phyloP scores from a whole-genome alignment of 2,113 vertebrate species.

The Neolamprologus kungweensis region DNA sequence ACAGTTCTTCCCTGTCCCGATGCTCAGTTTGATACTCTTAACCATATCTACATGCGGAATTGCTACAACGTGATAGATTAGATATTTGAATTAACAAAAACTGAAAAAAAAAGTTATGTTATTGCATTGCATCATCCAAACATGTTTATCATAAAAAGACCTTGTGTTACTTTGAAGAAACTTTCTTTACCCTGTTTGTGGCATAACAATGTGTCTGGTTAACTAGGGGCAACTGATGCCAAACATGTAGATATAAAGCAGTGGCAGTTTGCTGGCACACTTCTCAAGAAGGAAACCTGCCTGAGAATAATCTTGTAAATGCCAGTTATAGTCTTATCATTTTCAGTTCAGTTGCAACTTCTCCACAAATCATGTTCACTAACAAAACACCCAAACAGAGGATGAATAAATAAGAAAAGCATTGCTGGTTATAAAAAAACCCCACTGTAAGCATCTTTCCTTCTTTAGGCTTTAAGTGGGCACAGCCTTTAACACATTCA shows the following conservation, averaged over 20 bases:
- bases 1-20: background rate
- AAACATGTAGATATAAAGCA: background rate
- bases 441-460: background rate
- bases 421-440: fast-evolving
- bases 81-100: background rate
- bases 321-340: background rate
- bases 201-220: background rate
- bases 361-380: background rate
- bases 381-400: background rate
- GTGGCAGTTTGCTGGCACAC: background rate
- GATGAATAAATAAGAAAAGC: background rate
- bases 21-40: background rate
- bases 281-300: background rate
- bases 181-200: background rate
- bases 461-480: background rate
- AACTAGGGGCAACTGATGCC: background rate
- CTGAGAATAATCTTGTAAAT: background rate
- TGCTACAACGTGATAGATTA: background rate
- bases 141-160: background rate
- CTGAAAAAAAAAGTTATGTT: background rate
- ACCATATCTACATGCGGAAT: background rate
- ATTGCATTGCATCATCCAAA: background rate
- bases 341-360: background rate
- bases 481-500: conserved; percentile 33
- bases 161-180: background rate